phyloP scores from a whole-genome alignment of 1,140 invertebrate species.

The Drusus annulatus region DNA sequence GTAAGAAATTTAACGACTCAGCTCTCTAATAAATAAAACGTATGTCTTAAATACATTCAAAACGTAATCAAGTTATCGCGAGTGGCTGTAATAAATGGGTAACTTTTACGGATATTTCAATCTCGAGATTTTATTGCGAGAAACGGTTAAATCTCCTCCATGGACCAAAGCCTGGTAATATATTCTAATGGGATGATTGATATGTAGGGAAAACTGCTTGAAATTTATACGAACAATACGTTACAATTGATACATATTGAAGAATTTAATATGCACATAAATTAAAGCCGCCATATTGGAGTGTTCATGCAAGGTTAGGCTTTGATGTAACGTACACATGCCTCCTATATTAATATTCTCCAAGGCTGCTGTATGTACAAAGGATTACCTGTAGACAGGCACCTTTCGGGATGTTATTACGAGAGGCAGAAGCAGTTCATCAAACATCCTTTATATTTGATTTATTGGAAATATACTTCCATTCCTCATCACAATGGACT shows the following conservation, averaged over 20 bases:
- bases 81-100: too few species aligned
- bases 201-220: not conserved
- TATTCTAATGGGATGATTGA: slow-evolving; percentile 4
- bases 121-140: too few species aligned
- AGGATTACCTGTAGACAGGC: not conserved
- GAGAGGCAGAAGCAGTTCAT: too few species aligned
- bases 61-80: too few species aligned
- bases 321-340: not conserved
- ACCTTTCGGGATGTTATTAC: too few species aligned
- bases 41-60: too few species aligned
- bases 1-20: too few species aligned
- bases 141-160: not conserved
- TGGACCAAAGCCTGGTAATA: not conserved
- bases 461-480: too few species aligned
- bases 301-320: slow-evolving; percentile 2
- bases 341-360: not conserved
- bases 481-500: too few species aligned
- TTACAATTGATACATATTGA: slow-evolving; percentile 31
- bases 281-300: slow-evolving; percentile 8
- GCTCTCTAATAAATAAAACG: too few species aligned
- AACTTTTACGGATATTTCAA: too few species aligned
- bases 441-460: too few species aligned
- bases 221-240: slow-evolving; percentile 33
- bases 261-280: slow-evolving; percentile 36
- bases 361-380: not conserved